Evolutionary conservation across 2,113 vertebrate genomes (phyloP).

Genomic region (Hydrochoerus hydrochaeris): DNA sequence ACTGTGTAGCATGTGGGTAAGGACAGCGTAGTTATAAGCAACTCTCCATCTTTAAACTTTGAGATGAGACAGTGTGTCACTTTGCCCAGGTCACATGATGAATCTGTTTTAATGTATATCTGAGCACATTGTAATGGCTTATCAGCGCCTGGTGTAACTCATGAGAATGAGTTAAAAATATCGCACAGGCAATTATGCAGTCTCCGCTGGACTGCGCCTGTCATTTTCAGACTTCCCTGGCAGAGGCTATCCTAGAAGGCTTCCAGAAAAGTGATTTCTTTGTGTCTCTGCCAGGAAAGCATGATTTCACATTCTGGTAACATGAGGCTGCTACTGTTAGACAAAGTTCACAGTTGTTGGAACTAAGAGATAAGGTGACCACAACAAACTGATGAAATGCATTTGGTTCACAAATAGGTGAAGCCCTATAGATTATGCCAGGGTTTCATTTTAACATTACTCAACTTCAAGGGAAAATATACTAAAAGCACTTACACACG

Average conservation of each 20-base stretch:
- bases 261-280: constrained; percentile 57
- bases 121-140: constrained; percentile 43
- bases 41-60: constrained; percentile 13
- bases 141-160: not conserved
- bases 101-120: constrained; percentile 58
- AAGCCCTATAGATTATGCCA: not conserved
- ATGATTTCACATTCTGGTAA: constrained; percentile 32
- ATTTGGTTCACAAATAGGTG: constrained; percentile 50
- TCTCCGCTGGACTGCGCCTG: constrained; percentile 23
- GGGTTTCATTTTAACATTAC: constrained; percentile 48
- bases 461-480: constrained; percentile 32
- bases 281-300: constrained; percentile 11
- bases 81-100: constrained; percentile 34
- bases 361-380: not conserved
- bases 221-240: constrained; percentile 34
- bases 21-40: not conserved
- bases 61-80: not conserved
- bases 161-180: constrained; percentile 72
- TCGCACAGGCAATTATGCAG: constrained; percentile 44
- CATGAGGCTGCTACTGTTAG: not conserved
- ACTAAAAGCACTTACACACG: constrained; percentile 21
- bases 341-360: constrained; percentile 35
- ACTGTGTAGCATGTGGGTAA: not conserved
- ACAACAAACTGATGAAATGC: constrained; percentile 13
- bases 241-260: constrained; percentile 24